phyloP scores from a whole-genome alignment of 1,140 invertebrate genomes.

The Bombyx mori region DNA sequence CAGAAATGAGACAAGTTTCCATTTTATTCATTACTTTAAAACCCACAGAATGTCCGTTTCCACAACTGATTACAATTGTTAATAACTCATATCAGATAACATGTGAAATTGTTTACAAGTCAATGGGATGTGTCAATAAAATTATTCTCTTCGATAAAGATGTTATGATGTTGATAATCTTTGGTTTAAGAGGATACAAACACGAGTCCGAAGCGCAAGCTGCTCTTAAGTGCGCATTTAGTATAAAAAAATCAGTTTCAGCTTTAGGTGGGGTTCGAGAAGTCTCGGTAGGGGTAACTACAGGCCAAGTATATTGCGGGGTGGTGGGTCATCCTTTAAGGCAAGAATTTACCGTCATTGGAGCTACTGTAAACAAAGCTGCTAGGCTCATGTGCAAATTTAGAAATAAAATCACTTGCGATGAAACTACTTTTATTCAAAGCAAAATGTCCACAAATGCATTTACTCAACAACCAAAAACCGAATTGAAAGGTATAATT shows the following conservation, averaged over 20 bases:
- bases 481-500: conserved; percentile 71
- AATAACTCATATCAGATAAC: conserved; percentile 61
- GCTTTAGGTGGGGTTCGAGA: conserved; percentile 69
- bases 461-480: conserved; percentile 67
- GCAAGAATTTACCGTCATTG: conserved; percentile 84
- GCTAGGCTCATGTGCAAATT: conserved; percentile 82
- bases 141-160: conserved; percentile 84
- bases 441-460: conserved; percentile 71
- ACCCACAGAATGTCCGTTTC: conserved; percentile 49
- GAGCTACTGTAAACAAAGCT: conserved; percentile 82
- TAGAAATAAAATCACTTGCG: conserved; percentile 74
- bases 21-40: conserved; percentile 78
- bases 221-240: conserved; percentile 76
- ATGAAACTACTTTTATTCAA: conserved; percentile 72
- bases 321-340: conserved; percentile 81
- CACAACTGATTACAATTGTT: conserved; percentile 55
- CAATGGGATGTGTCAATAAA: conserved; percentile 80
- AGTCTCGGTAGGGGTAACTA: conserved; percentile 77
- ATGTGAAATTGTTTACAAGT: conserved; percentile 64
- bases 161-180: conserved; percentile 80
- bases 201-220: conserved; percentile 79
- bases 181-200: conserved; percentile 80
- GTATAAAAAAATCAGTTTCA: conserved; percentile 68
- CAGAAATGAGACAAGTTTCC: conserved; percentile 80
- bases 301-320: conserved; percentile 81